Evolutionary conservation across 2,797 vertebrate species (phyloP).

Genomic region (Natrix natrix): DNA sequence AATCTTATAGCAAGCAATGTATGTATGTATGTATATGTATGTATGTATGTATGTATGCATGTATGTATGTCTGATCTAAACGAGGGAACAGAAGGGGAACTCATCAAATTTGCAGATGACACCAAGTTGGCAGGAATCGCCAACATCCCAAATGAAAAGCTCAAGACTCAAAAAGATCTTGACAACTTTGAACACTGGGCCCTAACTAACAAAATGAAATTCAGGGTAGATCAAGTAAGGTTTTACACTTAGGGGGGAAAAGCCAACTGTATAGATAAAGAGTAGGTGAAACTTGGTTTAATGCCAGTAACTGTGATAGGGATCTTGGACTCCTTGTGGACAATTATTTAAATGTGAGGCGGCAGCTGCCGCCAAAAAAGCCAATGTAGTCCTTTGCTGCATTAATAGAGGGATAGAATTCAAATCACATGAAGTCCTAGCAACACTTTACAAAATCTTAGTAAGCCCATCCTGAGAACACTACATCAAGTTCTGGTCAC

Average conservation of each 20-base stretch:
- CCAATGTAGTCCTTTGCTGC: too few relatives aligned
- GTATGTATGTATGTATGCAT: not conserved
- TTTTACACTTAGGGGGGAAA: not conserved
- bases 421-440: too few relatives aligned
- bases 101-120: not conserved
- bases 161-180: not conserved
- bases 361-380: not conserved
- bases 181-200: not conserved
- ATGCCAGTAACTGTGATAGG: not conserved
- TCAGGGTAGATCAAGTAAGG: not conserved
- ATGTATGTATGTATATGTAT: not conserved
- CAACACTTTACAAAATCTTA: not conserved
- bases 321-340: not conserved
- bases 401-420: too few relatives aligned
- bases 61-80: not conserved
- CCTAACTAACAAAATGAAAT: not conserved
- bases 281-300: not conserved
- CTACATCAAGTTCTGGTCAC: not conserved
- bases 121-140: not conserved
- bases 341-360: not conserved
- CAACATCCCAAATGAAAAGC: not conserved
- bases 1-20: not conserved
- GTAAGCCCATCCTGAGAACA: not conserved
- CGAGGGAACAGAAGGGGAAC: not conserved
- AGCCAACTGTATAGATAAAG: not conserved